Evolutionary conservation across 2,113 vertebrate species (phyloP).

Genomic region (Rhinoptilus africanus): DNA sequence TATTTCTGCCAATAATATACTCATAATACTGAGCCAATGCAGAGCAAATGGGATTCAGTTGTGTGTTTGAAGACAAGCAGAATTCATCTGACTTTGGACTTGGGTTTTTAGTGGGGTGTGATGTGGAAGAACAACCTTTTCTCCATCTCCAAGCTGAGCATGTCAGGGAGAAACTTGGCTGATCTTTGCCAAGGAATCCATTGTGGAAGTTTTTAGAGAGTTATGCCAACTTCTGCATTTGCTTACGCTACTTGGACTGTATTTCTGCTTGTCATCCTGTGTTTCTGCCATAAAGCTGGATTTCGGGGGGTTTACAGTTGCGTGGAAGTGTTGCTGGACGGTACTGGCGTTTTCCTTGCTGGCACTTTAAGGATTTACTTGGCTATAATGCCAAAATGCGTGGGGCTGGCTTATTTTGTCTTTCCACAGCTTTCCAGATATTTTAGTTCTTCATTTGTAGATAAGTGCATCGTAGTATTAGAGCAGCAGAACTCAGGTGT

Average conservation of each 20-base stretch:
- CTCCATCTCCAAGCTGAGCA: accelerated
- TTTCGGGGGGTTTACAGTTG: not conserved
- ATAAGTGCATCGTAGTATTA: not conserved
- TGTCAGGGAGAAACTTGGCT: not conserved
- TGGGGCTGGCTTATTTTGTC: not conserved
- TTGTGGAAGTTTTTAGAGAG: not conserved
- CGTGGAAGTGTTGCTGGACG: not conserved
- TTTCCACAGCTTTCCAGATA: not conserved
- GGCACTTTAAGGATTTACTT: not conserved
- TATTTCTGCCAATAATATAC: not conserved
- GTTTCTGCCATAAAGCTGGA: not conserved
- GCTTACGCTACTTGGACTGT: not conserved
- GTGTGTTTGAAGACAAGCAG: no score
- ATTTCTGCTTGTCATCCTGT: not conserved
- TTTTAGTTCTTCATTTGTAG: not conserved
- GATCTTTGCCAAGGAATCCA: not conserved
- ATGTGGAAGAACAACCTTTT: not conserved
- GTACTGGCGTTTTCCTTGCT: not conserved
- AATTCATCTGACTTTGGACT: not conserved
- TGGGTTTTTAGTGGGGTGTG: not conserved
- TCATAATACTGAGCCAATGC: accelerated
- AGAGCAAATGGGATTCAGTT: not conserved
- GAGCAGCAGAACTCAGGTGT: not conserved
- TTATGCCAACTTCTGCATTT: not conserved
- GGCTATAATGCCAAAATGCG: not conserved